Evolutionary conservation across 2,797 vertebrate genomes (phyloP).

Genomic region (Cynopterus sphinx): DNA sequence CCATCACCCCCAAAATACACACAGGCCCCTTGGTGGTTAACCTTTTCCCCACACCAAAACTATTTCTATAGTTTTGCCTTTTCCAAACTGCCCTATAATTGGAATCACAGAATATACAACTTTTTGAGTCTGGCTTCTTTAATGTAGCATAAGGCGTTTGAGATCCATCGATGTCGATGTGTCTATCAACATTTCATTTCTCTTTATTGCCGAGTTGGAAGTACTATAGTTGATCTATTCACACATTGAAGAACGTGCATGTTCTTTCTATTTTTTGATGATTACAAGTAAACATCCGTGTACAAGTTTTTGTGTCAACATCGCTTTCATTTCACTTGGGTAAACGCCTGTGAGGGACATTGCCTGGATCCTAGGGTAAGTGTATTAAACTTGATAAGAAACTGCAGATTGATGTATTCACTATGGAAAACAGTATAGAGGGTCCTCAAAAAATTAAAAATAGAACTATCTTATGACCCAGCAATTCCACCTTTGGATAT

Average conservation of each 20-base stretch:
- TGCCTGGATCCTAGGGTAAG: neutral
- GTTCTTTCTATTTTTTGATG: neutral
- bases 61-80: neutral
- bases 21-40: neutral
- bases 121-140: neutral
- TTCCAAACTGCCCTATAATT: neutral
- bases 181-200: neutral
- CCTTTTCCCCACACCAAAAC: neutral
- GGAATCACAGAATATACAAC: neutral
- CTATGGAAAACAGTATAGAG: too few species aligned
- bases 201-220: neutral
- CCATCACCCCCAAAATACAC: neutral
- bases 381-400: neutral
- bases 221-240: neutral
- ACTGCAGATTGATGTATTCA: too few species aligned
- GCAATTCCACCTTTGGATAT: too few species aligned
- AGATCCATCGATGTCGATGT: neutral
- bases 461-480: too few species aligned
- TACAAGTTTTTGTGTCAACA: neutral
- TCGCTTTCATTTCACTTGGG: neutral
- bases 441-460: too few species aligned
- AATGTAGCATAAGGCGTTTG: neutral
- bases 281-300: neutral
- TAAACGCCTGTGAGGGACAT: neutral
- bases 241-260: neutral